Conservation (phyloP, 2,113 vertebrate species). For the Chaetura pelagica region DNA sequence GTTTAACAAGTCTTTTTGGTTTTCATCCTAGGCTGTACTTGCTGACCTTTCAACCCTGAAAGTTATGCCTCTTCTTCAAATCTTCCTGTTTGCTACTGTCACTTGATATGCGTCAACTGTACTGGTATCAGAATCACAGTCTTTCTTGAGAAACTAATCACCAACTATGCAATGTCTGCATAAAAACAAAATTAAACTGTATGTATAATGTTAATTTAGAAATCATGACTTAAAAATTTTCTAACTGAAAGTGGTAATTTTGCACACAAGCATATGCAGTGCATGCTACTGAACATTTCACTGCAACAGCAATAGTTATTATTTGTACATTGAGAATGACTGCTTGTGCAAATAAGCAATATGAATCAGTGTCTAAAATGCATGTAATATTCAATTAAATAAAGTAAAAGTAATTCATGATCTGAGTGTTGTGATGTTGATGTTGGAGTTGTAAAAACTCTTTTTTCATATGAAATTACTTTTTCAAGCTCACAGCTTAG, state of each 20-base stretch:
- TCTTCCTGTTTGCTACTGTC: conserved; percentile 92
- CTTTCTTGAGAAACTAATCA: conserved; percentile 66
- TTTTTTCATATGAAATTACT: neutral
- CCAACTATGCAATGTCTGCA: conserved; percentile 80
- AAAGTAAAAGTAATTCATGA: conserved; percentile 25
- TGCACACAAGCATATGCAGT: conserved; percentile 50
- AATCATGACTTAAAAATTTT: conserved; percentile 65
- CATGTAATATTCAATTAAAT: conserved; percentile 62
- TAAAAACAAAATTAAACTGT: conserved; percentile 74
- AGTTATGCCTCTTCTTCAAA: conserved; percentile 98
- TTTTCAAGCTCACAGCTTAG: neutral
- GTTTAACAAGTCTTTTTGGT: conserved; percentile 47
- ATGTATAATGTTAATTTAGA: conserved; percentile 57
- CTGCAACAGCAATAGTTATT: conserved; percentile 6
- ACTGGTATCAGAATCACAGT: conserved; percentile 18
- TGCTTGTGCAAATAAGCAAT: neutral
- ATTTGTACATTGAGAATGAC: neutral
- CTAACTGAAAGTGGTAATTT: conserved; percentile 38
- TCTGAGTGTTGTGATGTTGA: conserved; percentile 14
- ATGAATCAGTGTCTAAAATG: conserved; percentile 38
- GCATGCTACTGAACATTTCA: conserved; percentile 62
- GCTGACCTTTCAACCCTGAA: conserved; percentile 97
- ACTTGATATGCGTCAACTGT: conserved; percentile 78
- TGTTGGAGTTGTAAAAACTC: neutral
- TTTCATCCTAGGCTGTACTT: conserved; percentile 90